phyloP scores from a whole-genome alignment of 2,797 vertebrate species.

The Galago senegalensis region DNA sequence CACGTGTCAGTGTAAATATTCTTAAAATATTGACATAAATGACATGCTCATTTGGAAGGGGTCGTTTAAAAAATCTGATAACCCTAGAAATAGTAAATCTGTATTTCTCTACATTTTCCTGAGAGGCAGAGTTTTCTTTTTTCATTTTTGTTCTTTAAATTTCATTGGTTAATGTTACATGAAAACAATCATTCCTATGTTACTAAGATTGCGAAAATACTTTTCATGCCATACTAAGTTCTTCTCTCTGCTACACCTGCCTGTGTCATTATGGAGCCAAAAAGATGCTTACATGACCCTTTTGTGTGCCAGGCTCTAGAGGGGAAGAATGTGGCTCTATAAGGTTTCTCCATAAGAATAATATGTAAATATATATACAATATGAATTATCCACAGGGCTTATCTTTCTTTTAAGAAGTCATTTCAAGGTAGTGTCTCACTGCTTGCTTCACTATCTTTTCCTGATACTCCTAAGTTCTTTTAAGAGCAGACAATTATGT shows the following conservation, averaged over 20 bases:
- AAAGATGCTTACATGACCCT: background rate
- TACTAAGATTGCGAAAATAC: background rate
- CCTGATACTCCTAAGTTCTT: conserved; percentile 31
- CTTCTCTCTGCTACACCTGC: background rate
- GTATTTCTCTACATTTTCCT: conserved; percentile 24
- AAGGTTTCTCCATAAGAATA: conserved; percentile 29
- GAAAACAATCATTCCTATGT: background rate
- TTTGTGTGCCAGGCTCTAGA: background rate
- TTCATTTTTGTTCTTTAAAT: background rate
- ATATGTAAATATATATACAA: background rate
- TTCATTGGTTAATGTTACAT: background rate
- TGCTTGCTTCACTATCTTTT: background rate
- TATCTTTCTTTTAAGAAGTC: conserved; percentile 47
- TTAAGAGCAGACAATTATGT: conserved; percentile 6
- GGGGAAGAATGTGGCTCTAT: background rate
- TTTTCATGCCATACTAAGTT: background rate
- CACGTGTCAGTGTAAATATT: background rate
- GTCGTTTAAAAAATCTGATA: background rate
- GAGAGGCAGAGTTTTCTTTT: background rate
- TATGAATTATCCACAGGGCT: background rate
- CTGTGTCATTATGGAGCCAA: background rate
- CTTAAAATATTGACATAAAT: background rate
- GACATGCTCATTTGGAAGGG: background rate
- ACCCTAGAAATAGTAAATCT: conserved; percentile 37
- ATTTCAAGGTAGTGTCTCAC: background rate